These are phyloP conservation scores for Cyclargus thomasi DNA, from an alignment of 1,140 invertebrate species.

Conservation along the genomic window DNA sequence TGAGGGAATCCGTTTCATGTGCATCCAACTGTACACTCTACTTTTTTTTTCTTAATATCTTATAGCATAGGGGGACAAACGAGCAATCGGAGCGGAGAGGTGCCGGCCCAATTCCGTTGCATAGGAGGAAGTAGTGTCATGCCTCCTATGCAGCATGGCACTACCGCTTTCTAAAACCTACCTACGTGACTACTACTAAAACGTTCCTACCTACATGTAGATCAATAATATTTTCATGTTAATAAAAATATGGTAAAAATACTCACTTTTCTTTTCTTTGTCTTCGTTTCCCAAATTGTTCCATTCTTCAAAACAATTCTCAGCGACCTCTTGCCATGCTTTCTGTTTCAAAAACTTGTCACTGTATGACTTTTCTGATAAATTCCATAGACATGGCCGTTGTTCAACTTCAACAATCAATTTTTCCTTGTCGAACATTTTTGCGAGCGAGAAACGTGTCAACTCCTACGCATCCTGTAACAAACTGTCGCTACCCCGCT, in stretches of 20 bases:
- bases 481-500: neutral
- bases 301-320: slow-evolving; percentile 22
- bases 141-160: too few species aligned
- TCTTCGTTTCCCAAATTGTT: slow-evolving; percentile 21
- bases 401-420: slow-evolving; percentile 23
- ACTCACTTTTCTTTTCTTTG: slow-evolving; percentile 21
- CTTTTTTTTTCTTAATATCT: too few species aligned
- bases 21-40: too few species aligned
- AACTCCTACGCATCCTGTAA: slow-evolving; percentile 20
- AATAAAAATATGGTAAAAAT: slow-evolving; percentile 16
- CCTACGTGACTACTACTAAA: too few species aligned
- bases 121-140: too few species aligned
- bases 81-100: too few species aligned
- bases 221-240: slow-evolving; percentile 10
- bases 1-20: too few species aligned
- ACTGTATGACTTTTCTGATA: slow-evolving; percentile 19
- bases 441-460: slow-evolving; percentile 24
- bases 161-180: too few species aligned
- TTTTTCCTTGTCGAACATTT: slow-evolving; percentile 27
- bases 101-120: too few species aligned
- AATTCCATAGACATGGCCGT: slow-evolving; percentile 21
- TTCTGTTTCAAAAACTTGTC: slow-evolving; percentile 21
- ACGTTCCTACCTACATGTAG: too few species aligned
- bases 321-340: slow-evolving; percentile 19
- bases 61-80: too few species aligned